A percentile compares a stretch with the other conserved stretches of the same genome.
These are phyloP conservation scores for Bursaphelenchus mucronatus DNA, from an alignment of 1,140 invertebrate genomes.

Conservation along the genomic window DNA sequence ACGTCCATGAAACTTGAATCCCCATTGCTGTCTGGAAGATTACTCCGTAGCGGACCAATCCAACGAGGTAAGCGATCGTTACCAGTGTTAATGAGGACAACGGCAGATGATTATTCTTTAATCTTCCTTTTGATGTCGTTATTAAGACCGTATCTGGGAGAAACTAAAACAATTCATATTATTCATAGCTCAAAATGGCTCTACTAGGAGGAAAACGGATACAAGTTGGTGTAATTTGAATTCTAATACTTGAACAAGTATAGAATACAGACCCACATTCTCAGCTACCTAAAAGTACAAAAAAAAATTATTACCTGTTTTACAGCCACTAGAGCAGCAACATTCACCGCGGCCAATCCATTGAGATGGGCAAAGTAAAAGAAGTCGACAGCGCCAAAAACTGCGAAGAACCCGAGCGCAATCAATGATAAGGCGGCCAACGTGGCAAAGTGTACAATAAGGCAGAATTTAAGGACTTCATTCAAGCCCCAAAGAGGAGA, in stretches of 20 bases:
- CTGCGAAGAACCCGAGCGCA: slow-evolving; percentile 24
- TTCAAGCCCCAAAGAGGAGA: slow-evolving; percentile 41
- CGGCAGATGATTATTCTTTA: slow-evolving; percentile 58
- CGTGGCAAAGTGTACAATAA: slow-evolving; percentile 30
- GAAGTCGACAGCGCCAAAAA: slow-evolving; percentile 31
- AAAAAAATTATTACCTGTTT: slow-evolving; percentile 50
- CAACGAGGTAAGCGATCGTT: slow-evolving; percentile 32
- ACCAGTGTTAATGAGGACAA: slow-evolving; percentile 25
- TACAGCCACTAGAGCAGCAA: slow-evolving; percentile 49
- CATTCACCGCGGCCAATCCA: slow-evolving; percentile 43
- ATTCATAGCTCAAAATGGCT: slow-evolving; percentile 9
- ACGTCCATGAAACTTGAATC: slow-evolving; percentile 53
- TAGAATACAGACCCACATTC: not conserved
- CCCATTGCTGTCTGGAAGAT: slow-evolving; percentile 37
- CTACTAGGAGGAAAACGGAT: not conserved
- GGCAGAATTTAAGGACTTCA: slow-evolving; percentile 46
- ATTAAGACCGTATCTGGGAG: slow-evolving; percentile 53
- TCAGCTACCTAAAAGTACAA: not conserved
- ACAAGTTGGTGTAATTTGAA: too few species aligned
- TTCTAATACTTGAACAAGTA: not conserved
- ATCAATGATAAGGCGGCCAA: slow-evolving; percentile 3
- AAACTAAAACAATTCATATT: slow-evolving; percentile 45
- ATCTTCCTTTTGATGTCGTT: slow-evolving; percentile 49
- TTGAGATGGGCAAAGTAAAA: slow-evolving; percentile 45
- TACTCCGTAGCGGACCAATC: slow-evolving; percentile 31